A percentile compares a stretch with the other conserved stretches of the same genome.
Evolutionary conservation across 2,113 vertebrate species (phyloP).

Genomic region (Herpetotheres cachinnans): DNA sequence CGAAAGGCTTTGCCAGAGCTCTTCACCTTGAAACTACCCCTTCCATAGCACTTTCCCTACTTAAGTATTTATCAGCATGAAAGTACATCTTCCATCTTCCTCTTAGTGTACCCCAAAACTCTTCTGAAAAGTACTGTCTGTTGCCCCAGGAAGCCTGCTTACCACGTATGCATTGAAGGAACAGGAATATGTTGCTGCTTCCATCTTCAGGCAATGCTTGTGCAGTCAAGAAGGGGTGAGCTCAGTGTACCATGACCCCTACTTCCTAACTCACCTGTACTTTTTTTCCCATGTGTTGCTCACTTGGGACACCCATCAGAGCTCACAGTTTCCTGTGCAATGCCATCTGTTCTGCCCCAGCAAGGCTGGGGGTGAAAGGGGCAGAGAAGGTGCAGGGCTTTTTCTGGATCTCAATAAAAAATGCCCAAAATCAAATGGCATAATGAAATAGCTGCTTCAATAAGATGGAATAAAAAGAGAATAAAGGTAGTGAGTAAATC

Average conservation of each 20-base stretch:
- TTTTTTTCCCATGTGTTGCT: background rate
- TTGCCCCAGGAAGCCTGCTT: background rate
- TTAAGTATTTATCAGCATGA: background rate
- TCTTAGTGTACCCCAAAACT: background rate
- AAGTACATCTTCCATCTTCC: background rate
- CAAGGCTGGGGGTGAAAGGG: background rate
- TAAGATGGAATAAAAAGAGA: background rate
- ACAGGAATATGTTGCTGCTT: background rate
- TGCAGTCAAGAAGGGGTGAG: background rate
- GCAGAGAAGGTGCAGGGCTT: background rate
- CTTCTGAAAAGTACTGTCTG: background rate
- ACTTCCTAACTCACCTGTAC: background rate
- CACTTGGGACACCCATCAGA: background rate
- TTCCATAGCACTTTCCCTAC: background rate
- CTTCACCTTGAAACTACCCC: background rate
- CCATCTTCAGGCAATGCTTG: background rate
- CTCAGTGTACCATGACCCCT: background rate
- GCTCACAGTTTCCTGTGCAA: background rate
- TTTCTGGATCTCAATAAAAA: background rate
- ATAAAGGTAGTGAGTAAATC: background rate
- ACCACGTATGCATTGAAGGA: background rate
- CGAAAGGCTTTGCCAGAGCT: background rate
- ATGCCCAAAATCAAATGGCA: background rate
- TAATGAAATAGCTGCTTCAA: background rate
- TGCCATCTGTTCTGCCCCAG: background rate